Conservation (phyloP, 1,140 invertebrate species). For the Wiebesia pumilae region DNA sequence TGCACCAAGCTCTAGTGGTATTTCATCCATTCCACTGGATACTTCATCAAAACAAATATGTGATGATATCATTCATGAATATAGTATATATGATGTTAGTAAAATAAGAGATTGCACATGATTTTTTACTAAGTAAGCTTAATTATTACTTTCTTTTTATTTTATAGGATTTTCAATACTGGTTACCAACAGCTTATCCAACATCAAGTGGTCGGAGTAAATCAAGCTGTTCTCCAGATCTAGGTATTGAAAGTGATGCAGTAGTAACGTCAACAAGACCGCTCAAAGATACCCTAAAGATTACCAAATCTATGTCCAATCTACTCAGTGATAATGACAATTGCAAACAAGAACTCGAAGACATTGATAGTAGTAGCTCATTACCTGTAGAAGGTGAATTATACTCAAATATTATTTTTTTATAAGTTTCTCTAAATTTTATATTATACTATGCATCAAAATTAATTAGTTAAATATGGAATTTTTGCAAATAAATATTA, state of each 20-base stretch:
- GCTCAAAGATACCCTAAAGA: slow-evolving; percentile 74
- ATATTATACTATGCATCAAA: slow-evolving; percentile 67
- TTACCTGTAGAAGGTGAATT: slow-evolving; percentile 68
- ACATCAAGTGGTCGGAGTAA: slow-evolving; percentile 66
- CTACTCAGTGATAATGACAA: slow-evolving; percentile 72
- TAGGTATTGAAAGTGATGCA: slow-evolving; percentile 83
- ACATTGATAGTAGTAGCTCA: slow-evolving; percentile 66
- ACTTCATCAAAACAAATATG: slow-evolving; percentile 61
- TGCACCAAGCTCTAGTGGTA: slow-evolving; percentile 70
- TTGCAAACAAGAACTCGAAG: slow-evolving; percentile 58
- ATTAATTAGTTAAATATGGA: slow-evolving; percentile 62
- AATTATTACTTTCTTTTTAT: neutral
- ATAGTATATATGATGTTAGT: slow-evolving; percentile 67
- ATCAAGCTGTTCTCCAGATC: slow-evolving; percentile 80
- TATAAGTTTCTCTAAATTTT: slow-evolving; percentile 42
- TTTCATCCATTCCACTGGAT: slow-evolving; percentile 68
- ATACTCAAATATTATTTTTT: neutral
- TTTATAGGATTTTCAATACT: slow-evolving; percentile 62
- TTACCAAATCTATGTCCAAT: slow-evolving; percentile 77
- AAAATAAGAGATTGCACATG: neutral
- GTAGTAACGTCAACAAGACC: slow-evolving; percentile 71
- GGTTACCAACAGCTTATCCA: slow-evolving; percentile 65
- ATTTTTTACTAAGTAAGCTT: neutral
- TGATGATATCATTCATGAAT: slow-evolving; percentile 66
- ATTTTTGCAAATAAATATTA: slow-evolving; percentile 59